Evolutionary conservation across 2,113 vertebrate genomes (phyloP), one percentile per base, ranked within the genome.

Genomic region (Manacus vitellinus): DNA sequence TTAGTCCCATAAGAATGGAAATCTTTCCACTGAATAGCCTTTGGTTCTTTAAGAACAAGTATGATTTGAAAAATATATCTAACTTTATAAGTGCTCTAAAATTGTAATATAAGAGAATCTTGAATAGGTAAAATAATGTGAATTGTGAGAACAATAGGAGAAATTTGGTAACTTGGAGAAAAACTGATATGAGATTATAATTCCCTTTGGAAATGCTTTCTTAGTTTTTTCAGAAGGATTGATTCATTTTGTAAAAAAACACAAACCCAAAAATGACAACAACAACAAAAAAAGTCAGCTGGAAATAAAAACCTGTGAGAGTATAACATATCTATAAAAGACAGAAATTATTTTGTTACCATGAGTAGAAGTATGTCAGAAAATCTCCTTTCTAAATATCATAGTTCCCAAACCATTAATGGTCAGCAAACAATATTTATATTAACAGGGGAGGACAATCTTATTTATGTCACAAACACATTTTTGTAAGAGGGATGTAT

Each of bases 191-290:
- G 10, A 51, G 6, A 54, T 77, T 78, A 10, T 39, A 77, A 49
- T 63, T 65, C 7, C 7, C 19, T 51, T 56, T 73, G 39, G 24
- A 94, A 75, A 79, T 10, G 0, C 6, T 62, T 94, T 12, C 7
- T 51, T 80, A 49, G 31, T 41, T 9, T 49, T 18, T 62, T 33
- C 6, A 62, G 41, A 37, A 41, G 9, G n/a, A 77, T 20, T 62
- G 15, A 49, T 62, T 88, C 0, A 23, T 28, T 89, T 51, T 8
- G 8, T 37, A 27, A 58, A 88, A 56, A 85, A 9, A 13, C 2
- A 5, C 3, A 17, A 22, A 4, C 8, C 3, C 5, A 30, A 35
- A 44, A 31, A 66, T 31, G 30, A 10, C 7, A 7, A 1, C 3
- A 51, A 8, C 23, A 41, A 22, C 28, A 55, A 46, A 20, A 22